phyloP scores from a whole-genome alignment of 1,140 invertebrate genomes.

The Drosophila albomicans region DNA sequence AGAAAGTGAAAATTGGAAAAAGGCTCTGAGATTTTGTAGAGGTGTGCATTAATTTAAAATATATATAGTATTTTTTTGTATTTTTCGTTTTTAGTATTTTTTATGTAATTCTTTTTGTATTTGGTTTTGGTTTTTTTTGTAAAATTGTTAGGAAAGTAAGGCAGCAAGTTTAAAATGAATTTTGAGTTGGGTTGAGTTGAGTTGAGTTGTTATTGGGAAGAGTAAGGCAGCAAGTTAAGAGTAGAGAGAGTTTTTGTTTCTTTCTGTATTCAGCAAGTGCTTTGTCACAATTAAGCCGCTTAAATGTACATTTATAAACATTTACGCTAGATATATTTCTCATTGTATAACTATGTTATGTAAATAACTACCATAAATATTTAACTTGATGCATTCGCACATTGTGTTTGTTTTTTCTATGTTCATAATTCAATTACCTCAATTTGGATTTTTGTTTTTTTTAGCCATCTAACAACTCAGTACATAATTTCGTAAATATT shows the following conservation, averaged over 20 bases:
- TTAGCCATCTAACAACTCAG: constrained; percentile 60
- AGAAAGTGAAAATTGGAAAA: constrained; percentile 70
- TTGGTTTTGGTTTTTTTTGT: constrained; percentile 38
- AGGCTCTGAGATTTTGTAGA: constrained; percentile 55
- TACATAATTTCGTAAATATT: constrained; percentile 50
- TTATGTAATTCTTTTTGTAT: constrained; percentile 21
- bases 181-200: constrained; percentile 33
- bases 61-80: background rate
- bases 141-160: constrained; percentile 70
- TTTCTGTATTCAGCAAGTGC: constrained; percentile 77
- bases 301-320: constrained; percentile 72
- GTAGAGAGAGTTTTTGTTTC: constrained; percentile 52
- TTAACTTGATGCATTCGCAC: constrained; percentile 53
- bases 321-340: constrained; percentile 58
- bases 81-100: constrained; percentile 6
- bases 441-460: constrained; percentile 9
- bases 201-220: constrained; percentile 51
- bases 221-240: constrained; percentile 82
- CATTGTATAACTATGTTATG: constrained; percentile 65
- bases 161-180: constrained; percentile 76
- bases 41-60: constrained; percentile 18
- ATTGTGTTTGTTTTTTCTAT: constrained; percentile 34
- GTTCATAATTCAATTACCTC: constrained; percentile 17
- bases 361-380: constrained; percentile 69
- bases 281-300: constrained; percentile 76